A percentile compares a stretch with the other conserved stretches of the same genome.
Evolutionary conservation across 2,797 vertebrate genomes (phyloP).

Genomic region (Pogonophryne albipinna): DNA sequence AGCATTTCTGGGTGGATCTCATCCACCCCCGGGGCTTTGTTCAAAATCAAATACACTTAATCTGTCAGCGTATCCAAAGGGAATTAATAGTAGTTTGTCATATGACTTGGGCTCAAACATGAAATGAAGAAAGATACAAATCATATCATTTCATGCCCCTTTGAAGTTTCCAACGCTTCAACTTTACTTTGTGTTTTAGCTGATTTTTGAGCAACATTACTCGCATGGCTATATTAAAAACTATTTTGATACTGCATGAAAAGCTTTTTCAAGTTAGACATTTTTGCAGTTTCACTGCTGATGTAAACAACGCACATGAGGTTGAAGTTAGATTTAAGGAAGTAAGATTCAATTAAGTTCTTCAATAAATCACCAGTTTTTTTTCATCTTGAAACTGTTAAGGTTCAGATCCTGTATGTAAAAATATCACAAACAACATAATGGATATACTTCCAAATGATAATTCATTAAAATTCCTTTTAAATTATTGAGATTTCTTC

Average conservation of each 20-base stretch:
- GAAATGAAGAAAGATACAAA: not conserved
- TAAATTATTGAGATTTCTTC: too few relatives aligned
- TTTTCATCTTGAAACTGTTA: not conserved
- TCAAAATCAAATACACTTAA: not conserved
- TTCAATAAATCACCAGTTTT: not conserved
- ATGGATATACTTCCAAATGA: too few relatives aligned
- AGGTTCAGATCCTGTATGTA: not conserved
- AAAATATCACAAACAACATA: too few relatives aligned
- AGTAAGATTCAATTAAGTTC: not conserved
- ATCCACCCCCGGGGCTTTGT: too few relatives aligned
- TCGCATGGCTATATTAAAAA: not conserved
- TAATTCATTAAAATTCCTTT: too few relatives aligned
- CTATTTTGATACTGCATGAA: not conserved
- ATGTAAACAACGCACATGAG: not conserved
- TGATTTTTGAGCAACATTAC: not conserved
- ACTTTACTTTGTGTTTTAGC: not conserved
- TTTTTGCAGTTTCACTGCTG: not conserved
- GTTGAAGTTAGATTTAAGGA: not conserved
- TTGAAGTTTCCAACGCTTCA: not conserved
- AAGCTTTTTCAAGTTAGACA: not conserved
- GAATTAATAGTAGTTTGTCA: not conserved
- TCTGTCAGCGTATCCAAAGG: not conserved
- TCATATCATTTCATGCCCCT: not conserved
- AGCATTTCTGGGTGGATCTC: too few relatives aligned
- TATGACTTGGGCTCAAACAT: not conserved